Conservation (phyloP, 2,888 invertebrate species). For the Nemoura dubitans region DNA sequence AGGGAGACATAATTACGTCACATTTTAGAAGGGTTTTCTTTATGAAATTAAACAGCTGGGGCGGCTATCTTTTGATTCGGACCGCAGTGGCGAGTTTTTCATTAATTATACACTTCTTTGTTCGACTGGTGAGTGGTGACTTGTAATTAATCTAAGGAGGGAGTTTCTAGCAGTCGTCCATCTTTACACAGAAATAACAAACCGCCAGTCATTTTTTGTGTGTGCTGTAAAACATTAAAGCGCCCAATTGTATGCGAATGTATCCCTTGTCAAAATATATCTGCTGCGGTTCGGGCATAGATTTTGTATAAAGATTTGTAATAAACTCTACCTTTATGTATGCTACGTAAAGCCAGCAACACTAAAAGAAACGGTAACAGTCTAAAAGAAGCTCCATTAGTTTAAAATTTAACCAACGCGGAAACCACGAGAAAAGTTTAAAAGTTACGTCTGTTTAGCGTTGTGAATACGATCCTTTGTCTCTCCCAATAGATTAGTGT, state of each 20-base stretch:
- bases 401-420: background rate
- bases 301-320: background rate
- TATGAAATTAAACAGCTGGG: background rate
- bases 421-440: background rate
- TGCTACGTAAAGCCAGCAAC: background rate
- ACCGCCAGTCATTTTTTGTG: background rate
- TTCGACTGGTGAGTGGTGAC: background rate
- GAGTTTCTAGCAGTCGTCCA: background rate
- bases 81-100: background rate
- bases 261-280: background rate
- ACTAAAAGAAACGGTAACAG: background rate
- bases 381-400: background rate
- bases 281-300: background rate
- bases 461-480: background rate
- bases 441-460: background rate
- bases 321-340: background rate
- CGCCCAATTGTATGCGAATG: background rate
- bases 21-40: background rate
- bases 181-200: background rate
- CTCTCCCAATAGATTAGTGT: slow-evolving; percentile 23
- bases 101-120: background rate
- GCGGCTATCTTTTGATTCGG: background rate
- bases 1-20: slow-evolving; percentile 12
- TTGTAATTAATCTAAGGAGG: background rate
- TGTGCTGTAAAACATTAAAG: background rate